Conservation (phyloP, 2,888 invertebrate species). For the Andrena bucephala region DNA sequence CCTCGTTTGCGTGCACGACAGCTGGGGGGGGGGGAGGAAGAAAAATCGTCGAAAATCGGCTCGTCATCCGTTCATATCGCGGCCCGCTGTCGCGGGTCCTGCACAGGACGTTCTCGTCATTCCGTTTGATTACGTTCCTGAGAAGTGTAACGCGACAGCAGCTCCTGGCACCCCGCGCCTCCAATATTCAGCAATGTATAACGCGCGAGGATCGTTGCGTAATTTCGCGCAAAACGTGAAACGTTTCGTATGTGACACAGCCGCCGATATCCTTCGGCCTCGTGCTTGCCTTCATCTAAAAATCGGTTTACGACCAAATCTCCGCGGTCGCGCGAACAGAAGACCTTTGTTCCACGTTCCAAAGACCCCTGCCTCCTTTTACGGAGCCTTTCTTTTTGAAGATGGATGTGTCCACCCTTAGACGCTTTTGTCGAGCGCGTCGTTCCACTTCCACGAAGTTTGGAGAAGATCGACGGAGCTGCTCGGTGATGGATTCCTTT, state of each 20-base stretch:
- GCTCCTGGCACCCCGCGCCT: not conserved
- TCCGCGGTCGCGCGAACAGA: not conserved
- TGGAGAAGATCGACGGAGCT: not conserved
- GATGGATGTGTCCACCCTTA: not conserved
- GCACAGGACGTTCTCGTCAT: constrained; percentile 22
- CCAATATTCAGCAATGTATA: constrained; percentile 1
- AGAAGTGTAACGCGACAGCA: constrained; percentile 2
- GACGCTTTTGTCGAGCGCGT: not conserved
- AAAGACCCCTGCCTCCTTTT: not conserved
- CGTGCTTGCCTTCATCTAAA: not conserved
- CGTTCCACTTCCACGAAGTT: not conserved
- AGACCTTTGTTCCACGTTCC: no score
- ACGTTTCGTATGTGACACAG: not conserved
- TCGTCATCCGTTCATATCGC: constrained; percentile 32
- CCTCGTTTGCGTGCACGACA: constrained; percentile 11
- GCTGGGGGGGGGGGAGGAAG: not conserved
- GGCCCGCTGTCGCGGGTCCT: constrained; percentile 5
- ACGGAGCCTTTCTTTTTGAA: not conserved
- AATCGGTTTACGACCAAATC: constrained; percentile 3
- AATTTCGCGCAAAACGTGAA: not conserved
- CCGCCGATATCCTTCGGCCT: not conserved
- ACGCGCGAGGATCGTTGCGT: constrained; percentile 4
- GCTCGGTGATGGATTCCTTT: not conserved
- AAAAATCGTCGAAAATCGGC: constrained; percentile 43
- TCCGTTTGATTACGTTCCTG: constrained; percentile 40